phyloP scores from a whole-genome alignment of 2,888 invertebrate genomes.

The Cantharis lateralis region DNA sequence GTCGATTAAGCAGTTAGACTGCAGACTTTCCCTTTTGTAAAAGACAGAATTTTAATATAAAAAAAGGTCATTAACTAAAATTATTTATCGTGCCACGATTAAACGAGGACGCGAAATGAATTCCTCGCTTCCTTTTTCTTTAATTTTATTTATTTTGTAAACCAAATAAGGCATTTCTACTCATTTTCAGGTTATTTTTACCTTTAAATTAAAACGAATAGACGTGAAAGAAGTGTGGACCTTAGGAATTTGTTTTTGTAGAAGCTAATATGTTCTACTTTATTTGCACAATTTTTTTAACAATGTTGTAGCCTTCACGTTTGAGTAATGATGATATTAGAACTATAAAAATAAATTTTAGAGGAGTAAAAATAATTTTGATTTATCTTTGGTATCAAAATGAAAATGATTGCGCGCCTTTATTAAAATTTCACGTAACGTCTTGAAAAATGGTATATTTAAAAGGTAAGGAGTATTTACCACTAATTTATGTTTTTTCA shows the following conservation, averaged over 20 bases:
- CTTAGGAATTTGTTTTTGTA: neutral
- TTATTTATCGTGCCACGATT: neutral
- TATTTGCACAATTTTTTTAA: neutral
- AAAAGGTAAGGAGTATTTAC: conserved; percentile 1
- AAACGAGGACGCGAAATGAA: neutral
- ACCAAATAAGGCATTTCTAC: neutral
- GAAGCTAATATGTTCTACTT: neutral
- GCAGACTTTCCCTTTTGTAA: neutral
- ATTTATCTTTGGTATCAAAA: neutral
- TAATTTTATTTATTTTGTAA: neutral
- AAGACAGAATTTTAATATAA: neutral
- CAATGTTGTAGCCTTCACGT: neutral
- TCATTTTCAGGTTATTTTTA: neutral
- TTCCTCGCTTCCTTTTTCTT: neutral
- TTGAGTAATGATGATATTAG: neutral
- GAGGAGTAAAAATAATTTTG: neutral
- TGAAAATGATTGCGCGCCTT: neutral
- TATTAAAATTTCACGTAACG: neutral
- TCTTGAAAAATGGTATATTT: conserved; percentile 4
- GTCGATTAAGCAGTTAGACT: neutral
- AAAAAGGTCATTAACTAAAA: neutral
- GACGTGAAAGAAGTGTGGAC: neutral
- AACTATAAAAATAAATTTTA: neutral
- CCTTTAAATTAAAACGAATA: neutral
- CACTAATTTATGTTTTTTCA: conserved; percentile 27